Evolutionary conservation across 2,113 vertebrate species (phyloP).

Genomic region (Drymodes brunneopygia): DNA sequence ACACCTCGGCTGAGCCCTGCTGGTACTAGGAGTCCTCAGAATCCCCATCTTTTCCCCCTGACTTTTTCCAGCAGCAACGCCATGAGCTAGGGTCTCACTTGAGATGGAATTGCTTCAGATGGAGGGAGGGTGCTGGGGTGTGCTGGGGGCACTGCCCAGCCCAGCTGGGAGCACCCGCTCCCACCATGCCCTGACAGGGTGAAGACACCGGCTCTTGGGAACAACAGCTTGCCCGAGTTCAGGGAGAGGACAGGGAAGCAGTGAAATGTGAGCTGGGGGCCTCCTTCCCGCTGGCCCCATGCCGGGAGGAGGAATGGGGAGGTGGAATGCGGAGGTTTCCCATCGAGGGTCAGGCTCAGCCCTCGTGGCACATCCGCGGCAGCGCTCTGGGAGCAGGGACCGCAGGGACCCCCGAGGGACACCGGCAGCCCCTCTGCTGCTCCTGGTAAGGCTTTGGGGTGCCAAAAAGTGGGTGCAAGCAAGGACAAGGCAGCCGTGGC

Average conservation of each 20-base stretch:
- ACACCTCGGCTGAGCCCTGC: rapidly evolving
- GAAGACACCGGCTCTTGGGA: not conserved
- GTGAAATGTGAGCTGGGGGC: constrained; percentile 7
- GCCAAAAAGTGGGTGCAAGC: rapidly evolving
- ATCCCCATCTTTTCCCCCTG: rapidly evolving
- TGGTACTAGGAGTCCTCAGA: not conserved
- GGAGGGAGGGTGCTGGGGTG: too few relatives aligned
- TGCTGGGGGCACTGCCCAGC: not conserved
- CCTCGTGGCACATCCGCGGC: not conserved
- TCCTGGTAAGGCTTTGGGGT: not conserved
- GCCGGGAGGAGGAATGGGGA: not conserved
- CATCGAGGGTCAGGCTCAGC: not conserved
- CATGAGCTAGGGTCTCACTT: not conserved
- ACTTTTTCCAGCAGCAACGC: not conserved
- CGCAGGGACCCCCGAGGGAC: not conserved
- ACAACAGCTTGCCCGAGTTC: not conserved
- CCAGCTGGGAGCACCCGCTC: not conserved
- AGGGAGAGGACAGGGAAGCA: not conserved
- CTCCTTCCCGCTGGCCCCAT: not conserved
- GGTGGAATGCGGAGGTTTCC: not conserved
- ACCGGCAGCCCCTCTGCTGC: not conserved
- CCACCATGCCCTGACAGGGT: rapidly evolving
- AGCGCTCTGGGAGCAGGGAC: not conserved
- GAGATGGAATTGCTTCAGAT: not conserved
- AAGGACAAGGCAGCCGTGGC: not conserved